These are phyloP conservation scores for Sarcophaga bullata DNA, from an alignment of 1,140 invertebrate species.

Conservation along the genomic window DNA sequence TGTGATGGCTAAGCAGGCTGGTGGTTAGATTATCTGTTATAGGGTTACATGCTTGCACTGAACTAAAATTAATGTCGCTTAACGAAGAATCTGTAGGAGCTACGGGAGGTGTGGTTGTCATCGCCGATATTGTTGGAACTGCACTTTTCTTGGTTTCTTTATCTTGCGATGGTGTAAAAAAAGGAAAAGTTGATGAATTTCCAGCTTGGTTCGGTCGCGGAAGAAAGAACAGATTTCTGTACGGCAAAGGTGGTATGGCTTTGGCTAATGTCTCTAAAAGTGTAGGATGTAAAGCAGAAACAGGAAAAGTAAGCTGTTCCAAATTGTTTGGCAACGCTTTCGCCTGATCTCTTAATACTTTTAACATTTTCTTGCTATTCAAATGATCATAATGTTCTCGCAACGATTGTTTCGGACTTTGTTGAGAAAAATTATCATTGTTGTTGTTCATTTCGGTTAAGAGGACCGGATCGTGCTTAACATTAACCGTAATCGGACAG, in stretches of 20 bases:
- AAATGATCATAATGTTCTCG: constrained; percentile 6
- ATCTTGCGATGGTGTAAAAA: background rate
- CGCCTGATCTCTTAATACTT: constrained; percentile 25
- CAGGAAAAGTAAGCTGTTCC: constrained; percentile 67
- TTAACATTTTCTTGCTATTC: constrained; percentile 32
- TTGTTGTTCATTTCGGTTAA: constrained; percentile 28
- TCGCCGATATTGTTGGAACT: constrained; percentile 7
- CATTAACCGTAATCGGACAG: background rate
- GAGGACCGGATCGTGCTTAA: background rate
- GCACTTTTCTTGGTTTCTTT: constrained; percentile 19
- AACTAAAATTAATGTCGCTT: background rate
- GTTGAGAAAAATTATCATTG: background rate
- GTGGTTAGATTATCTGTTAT: constrained; percentile 55
- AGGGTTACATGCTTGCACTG: constrained; percentile 46
- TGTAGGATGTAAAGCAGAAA: constrained; percentile 73
- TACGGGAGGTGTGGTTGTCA: constrained; percentile 16
- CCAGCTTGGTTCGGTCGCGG: constrained; percentile 53
- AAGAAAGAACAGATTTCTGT: constrained; percentile 65
- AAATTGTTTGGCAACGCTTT: constrained; percentile 37
- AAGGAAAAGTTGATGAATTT: constrained; percentile 16
- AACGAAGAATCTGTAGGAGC: background rate
- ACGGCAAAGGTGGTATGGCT: constrained; percentile 68
- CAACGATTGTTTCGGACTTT: constrained; percentile 5
- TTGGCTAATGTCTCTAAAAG: constrained; percentile 79
- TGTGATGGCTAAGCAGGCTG: constrained; percentile 48